These are phyloP conservation scores for Ophiodon elongatus DNA, from an alignment of 2,113 vertebrate species.

Conservation along the genomic window DNA sequence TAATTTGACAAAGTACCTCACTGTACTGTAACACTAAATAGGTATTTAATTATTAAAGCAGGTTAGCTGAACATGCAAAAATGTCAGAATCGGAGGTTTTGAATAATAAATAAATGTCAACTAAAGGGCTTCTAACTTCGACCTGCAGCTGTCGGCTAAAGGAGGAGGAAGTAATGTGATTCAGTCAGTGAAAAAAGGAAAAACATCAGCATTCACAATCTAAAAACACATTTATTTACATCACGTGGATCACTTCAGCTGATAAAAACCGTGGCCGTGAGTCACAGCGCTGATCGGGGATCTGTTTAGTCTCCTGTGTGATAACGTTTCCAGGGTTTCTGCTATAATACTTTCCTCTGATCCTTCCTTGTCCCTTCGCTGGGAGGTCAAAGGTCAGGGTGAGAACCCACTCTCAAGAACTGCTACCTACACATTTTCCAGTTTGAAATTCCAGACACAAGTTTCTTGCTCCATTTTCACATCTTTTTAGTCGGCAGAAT, in stretches of 20 bases:
- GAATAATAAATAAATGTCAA: too few species aligned
- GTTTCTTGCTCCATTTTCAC: slow-evolving; percentile 52
- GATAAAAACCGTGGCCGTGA: slow-evolving; percentile 75
- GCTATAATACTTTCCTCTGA: slow-evolving; percentile 25
- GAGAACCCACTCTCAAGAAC: slow-evolving; percentile 6
- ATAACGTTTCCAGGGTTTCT: slow-evolving; percentile 38
- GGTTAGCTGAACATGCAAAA: not conserved
- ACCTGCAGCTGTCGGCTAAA: not conserved
- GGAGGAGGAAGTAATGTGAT: not conserved
- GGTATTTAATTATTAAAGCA: not conserved
- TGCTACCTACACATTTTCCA: slow-evolving; percentile 17
- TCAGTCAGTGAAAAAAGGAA: slow-evolving; percentile 4
- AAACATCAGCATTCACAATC: slow-evolving; percentile 71
- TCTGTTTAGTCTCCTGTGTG: slow-evolving; percentile 24
- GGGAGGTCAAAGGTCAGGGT: slow-evolving; percentile 31
- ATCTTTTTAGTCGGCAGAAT: slow-evolving; percentile 42
- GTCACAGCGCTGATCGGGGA: slow-evolving; percentile 64
- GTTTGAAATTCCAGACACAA: slow-evolving; percentile 47
- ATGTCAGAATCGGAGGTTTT: too few species aligned
- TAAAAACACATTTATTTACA: slow-evolving; percentile 86
- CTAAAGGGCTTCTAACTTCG: not conserved
- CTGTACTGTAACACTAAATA: too few species aligned
- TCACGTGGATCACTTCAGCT: slow-evolving; percentile 81
- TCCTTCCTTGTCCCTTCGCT: not conserved
- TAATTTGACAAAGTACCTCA: too few species aligned